phyloP scores from a whole-genome alignment of 2,113 vertebrate species.

The Apaloderma vittatum region DNA sequence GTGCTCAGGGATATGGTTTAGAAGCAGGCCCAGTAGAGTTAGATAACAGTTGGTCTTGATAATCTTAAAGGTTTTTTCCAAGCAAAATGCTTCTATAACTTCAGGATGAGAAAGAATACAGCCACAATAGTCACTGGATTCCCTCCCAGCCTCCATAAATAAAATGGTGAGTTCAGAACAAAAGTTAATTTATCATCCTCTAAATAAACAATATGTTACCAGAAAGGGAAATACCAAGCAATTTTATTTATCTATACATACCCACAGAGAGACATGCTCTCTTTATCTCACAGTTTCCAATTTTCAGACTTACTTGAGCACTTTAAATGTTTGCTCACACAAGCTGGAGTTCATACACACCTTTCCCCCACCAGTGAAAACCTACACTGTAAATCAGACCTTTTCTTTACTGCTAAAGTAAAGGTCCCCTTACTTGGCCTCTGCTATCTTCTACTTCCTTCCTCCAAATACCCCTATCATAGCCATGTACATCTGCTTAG shows the following conservation, averaged over 20 bases:
- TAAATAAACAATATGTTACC: background rate
- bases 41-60: no score
- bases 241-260: background rate
- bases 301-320: background rate
- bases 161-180: background rate
- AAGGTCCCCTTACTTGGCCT: background rate
- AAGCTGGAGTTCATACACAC: rapidly evolving
- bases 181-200: background rate
- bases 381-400: background rate
- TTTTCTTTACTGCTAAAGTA: background rate
- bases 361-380: background rate
- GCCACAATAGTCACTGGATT: background rate
- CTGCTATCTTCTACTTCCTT: background rate
- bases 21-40: no score
- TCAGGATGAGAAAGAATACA: background rate
- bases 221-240: background rate
- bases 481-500: background rate
- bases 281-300: background rate
- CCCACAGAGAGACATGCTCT: background rate
- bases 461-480: background rate
- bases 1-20: no score
- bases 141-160: background rate
- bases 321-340: background rate
- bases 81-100: background rate
- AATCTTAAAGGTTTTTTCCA: no score